phyloP scores from a whole-genome alignment of 2,113 vertebrate genomes.

The Argyrosomus japonicus region DNA sequence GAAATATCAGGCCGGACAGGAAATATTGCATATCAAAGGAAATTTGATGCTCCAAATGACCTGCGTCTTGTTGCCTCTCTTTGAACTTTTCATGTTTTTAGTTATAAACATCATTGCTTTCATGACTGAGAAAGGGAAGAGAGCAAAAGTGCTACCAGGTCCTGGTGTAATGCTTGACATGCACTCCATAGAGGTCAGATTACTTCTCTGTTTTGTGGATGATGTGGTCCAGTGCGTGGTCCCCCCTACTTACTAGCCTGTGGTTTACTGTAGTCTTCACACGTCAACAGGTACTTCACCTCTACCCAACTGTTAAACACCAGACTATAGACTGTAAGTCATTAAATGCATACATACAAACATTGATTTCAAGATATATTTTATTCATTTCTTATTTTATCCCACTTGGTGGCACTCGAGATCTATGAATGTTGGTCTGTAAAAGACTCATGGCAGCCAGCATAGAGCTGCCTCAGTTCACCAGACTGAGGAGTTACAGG shows the following conservation, averaged over 20 bases:
- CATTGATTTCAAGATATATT: no score
- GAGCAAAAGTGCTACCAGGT: not conserved
- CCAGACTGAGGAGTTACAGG: conserved; percentile 24
- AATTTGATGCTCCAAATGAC: not conserved
- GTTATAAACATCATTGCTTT: not conserved
- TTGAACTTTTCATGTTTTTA: not conserved
- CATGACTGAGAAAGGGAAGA: not conserved
- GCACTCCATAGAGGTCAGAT: not conserved
- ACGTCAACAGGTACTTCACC: not conserved
- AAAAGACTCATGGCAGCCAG: not conserved
- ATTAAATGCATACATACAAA: not conserved
- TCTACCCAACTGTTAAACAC: not conserved
- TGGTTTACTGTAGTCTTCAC: not conserved
- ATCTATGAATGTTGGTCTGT: not conserved
- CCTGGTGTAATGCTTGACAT: not conserved
- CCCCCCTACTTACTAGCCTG: fast-evolving
- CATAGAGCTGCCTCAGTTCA: not conserved
- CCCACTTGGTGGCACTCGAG: conserved; percentile 46
- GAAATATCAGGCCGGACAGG: not conserved
- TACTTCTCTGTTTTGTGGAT: not conserved
- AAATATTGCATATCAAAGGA: not conserved
- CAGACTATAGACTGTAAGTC: not conserved
- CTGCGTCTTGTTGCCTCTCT: not conserved
- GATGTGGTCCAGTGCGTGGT: not conserved
- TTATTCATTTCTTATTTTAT: not conserved